phyloP scores from a whole-genome alignment of 2,888 invertebrate genomes.

The Syrphus vitripennis region DNA sequence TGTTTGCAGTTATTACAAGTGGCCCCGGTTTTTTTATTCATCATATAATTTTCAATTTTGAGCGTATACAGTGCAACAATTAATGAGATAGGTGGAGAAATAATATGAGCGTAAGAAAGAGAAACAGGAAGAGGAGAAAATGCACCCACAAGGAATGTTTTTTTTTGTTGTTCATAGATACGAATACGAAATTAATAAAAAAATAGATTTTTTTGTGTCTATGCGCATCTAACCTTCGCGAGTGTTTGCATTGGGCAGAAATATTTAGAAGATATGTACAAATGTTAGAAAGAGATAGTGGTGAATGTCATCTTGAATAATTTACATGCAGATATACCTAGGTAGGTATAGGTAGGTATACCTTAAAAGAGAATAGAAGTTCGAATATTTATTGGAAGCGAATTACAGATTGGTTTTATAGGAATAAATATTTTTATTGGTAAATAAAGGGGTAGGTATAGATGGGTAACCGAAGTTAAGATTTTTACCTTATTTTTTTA shows the following conservation, averaged over 20 bases:
- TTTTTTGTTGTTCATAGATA: constrained; percentile 39
- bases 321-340: background rate
- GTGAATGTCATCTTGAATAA: constrained; percentile 22
- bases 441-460: constrained; percentile 16
- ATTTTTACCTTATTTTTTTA: background rate
- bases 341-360: too few relatives aligned
- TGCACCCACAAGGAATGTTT: constrained; percentile 64
- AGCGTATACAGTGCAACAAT: constrained; percentile 51
- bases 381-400: constrained; percentile 58
- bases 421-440: background rate
- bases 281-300: constrained; percentile 60
- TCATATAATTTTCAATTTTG: constrained; percentile 28
- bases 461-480: background rate
- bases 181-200: constrained; percentile 45
- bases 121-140: constrained; percentile 37
- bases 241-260: constrained; percentile 66
- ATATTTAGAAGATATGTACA: constrained; percentile 17
- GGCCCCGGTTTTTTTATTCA: constrained; percentile 49
- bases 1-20: constrained; percentile 70
- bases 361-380: constrained; percentile 21
- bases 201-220: constrained; percentile 47
- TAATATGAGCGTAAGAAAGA: background rate
- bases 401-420: constrained; percentile 32
- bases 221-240: constrained; percentile 66
- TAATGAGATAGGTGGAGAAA: constrained; percentile 25